These are phyloP conservation scores for Drosophila basisetae DNA, from an alignment of 2,888 invertebrate species.

Conservation along the genomic window DNA sequence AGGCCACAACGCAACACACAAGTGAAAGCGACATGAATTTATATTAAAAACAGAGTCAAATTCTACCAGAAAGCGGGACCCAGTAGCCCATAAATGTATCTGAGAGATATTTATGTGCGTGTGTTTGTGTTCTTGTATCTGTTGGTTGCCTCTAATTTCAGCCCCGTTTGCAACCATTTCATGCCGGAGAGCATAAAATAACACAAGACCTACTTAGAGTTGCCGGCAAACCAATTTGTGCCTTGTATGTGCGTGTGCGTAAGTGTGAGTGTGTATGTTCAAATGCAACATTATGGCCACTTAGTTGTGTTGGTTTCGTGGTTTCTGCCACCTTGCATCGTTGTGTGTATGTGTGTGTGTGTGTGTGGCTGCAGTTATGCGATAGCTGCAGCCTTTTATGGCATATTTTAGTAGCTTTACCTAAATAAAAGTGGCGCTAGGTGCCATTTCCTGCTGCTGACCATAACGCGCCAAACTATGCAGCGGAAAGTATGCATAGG, in stretches of 20 bases:
- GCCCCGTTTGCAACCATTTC: conserved; percentile 44
- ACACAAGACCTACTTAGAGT: conserved; percentile 68
- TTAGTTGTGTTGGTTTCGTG: conserved; percentile 57
- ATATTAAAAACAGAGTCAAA: conserved; percentile 71
- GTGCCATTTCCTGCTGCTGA: conserved; percentile 61
- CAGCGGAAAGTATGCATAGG: conserved; percentile 25
- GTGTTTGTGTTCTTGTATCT: conserved; percentile 35
- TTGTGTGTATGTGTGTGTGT: conserved; percentile 15
- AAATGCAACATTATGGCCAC: conserved; percentile 72
- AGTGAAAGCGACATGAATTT: conserved; percentile 77
- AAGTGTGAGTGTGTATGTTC: conserved; percentile 23
- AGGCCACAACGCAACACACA: conserved; percentile 46
- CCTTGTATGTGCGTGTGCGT: conserved; percentile 11
- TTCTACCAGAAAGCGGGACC: conserved; percentile 57
- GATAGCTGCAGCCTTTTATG: conserved; percentile 73
- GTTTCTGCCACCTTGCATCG: conserved; percentile 11
- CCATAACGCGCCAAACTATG: conserved; percentile 60
- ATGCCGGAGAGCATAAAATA: conserved; percentile 60
- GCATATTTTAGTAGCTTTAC: conserved; percentile 75
- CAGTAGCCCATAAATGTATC: conserved; percentile 62
- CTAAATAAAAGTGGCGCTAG: conserved; percentile 68
- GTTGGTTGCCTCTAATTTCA: conserved; percentile 62
- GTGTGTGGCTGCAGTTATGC: conserved; percentile 74
- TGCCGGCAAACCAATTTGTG: conserved; percentile 33
- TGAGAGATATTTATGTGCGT: conserved; percentile 28